These are phyloP conservation scores for Acanthosoma haemorrhoidale DNA, from an alignment of 2,888 invertebrate species.

Conservation along the genomic window DNA sequence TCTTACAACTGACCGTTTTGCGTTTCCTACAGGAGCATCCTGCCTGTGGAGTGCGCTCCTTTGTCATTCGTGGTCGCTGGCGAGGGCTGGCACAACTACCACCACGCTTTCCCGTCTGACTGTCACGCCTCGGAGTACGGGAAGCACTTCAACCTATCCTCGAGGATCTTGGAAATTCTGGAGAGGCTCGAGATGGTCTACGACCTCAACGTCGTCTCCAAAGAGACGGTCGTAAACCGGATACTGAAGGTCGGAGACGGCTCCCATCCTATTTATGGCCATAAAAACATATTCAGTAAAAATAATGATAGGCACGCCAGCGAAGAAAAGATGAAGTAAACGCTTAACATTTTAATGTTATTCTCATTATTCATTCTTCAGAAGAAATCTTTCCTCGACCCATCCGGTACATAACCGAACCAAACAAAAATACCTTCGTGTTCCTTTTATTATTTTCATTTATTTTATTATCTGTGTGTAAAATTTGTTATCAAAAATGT, in stretches of 20 bases:
- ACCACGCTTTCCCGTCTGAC: conserved; percentile 55
- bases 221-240: conserved; percentile 58
- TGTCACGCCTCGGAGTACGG: conserved; percentile 53
- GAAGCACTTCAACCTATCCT: conserved; percentile 54
- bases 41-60: conserved; percentile 48
- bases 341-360: too few species aligned
- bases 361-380: too few species aligned
- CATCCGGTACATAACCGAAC: too few species aligned
- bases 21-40: conserved; percentile 43
- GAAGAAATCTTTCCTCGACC: too few species aligned
- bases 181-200: conserved; percentile 58
- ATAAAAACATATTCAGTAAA: too few species aligned
- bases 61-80: conserved; percentile 48
- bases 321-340: too few species aligned
- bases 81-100: conserved; percentile 57
- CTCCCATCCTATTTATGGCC: not conserved
- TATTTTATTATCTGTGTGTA: too few species aligned
- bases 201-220: conserved; percentile 54
- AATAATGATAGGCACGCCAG: too few species aligned
- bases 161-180: conserved; percentile 57
- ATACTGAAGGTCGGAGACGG: not conserved
- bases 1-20: too few species aligned
- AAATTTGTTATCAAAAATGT: too few species aligned
- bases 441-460: too few species aligned
- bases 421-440: too few species aligned